Percentiles rank a stretch among this genome's conserved stretches.
Evolutionary conservation across 2,797 vertebrate genomes (phyloP).

Genomic region (Threskiornis aethiopicus): DNA sequence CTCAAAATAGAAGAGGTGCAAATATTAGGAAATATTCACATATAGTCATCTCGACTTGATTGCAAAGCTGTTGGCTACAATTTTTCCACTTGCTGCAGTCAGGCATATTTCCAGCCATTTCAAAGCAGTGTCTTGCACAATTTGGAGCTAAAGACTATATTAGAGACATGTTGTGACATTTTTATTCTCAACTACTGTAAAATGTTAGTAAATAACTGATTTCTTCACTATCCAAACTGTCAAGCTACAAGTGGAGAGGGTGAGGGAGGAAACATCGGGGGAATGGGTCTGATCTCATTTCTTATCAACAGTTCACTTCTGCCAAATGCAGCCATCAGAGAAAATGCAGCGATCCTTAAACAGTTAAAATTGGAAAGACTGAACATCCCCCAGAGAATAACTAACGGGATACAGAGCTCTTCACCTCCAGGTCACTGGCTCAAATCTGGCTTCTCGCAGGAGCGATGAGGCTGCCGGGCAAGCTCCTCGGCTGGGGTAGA

Average conservation of each 20-base stretch:
- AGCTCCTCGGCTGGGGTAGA: not conserved
- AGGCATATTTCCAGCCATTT: not conserved
- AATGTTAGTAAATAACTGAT: not conserved
- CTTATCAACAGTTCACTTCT: not conserved
- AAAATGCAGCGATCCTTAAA: not conserved
- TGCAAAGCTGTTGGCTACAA: not conserved
- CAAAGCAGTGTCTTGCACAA: not conserved
- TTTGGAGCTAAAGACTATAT: not conserved
- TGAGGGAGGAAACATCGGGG: not conserved
- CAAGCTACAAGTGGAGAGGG: not conserved
- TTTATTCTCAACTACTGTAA: not conserved
- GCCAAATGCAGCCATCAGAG: not conserved
- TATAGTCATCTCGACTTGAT: not conserved
- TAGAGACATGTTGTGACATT: not conserved
- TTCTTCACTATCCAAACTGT: not conserved
- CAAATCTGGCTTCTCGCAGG: constrained; percentile 4
- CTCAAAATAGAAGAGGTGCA: not conserved
- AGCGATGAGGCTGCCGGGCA: not conserved
- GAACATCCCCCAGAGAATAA: not conserved
- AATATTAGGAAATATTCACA: not conserved
- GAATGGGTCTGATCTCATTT: not conserved
- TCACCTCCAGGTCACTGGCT: not conserved
- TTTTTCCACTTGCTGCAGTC: not conserved
- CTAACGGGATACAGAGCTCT: constrained; percentile 30
- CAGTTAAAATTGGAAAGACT: not conserved